A percentile compares a stretch with the other conserved stretches of the same genome.
These are phyloP conservation scores for Brenthis ino DNA, from an alignment of 2,888 invertebrate species.

Conservation along the genomic window DNA sequence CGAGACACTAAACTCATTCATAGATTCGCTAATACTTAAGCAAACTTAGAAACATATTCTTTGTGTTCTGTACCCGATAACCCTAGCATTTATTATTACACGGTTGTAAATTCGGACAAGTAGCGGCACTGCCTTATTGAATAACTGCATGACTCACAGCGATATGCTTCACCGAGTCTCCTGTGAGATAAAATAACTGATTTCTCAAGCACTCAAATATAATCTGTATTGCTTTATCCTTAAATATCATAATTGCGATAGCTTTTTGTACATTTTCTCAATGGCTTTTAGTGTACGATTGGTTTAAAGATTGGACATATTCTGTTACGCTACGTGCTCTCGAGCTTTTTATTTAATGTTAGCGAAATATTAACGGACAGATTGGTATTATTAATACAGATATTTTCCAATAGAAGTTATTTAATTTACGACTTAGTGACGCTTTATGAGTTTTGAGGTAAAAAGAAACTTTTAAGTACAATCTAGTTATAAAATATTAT, in stretches of 20 bases:
- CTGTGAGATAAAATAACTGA: slow-evolving; percentile 54
- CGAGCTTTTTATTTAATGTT: slow-evolving; percentile 65
- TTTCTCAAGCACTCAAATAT: slow-evolving; percentile 18
- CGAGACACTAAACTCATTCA: not conserved
- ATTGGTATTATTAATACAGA: slow-evolving; percentile 44
- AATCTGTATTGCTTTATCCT: not conserved
- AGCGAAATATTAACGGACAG: slow-evolving; percentile 59
- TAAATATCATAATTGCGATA: slow-evolving; percentile 12
- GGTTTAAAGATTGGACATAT: slow-evolving; percentile 43
- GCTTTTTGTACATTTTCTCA: slow-evolving; percentile 1
- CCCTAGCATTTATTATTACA: slow-evolving; percentile 52
- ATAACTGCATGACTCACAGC: slow-evolving; percentile 77
- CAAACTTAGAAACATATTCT: slow-evolving; percentile 25
- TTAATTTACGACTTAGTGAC: slow-evolving; percentile 5
- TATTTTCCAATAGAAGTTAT: slow-evolving; percentile 15
- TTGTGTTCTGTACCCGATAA: slow-evolving; percentile 37
- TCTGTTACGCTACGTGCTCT: slow-evolving; percentile 55
- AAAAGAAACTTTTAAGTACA: too few relatives aligned
- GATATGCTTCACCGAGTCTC: slow-evolving; percentile 64
- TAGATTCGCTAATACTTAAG: not conserved
- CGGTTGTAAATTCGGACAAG: slow-evolving; percentile 59
- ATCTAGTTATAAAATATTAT: too few relatives aligned
- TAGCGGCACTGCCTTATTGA: slow-evolving; percentile 65
- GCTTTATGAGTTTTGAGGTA: too few relatives aligned
- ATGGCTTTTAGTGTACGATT: slow-evolving; percentile 27